Conservation (phyloP, 2,797 vertebrate genomes). For the Anolis apletophallus region DNA sequence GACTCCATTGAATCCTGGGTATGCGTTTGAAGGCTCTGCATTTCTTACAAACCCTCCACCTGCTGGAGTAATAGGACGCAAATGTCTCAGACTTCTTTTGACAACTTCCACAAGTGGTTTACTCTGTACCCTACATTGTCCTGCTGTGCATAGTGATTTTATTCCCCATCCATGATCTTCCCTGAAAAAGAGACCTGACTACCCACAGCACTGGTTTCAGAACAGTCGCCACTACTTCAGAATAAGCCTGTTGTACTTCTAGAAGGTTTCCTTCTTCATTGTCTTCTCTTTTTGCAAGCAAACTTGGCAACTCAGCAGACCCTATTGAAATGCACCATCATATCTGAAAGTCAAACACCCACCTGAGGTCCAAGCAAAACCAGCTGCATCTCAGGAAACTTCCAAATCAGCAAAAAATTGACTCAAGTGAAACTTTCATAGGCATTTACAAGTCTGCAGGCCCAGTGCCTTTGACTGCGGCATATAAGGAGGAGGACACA, state of each 20-base stretch:
- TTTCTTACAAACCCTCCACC: not conserved
- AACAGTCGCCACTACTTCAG: not conserved
- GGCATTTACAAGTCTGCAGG: not conserved
- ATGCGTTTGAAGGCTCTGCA: not conserved
- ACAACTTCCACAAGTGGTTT: fast-evolving
- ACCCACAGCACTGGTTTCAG: not conserved
- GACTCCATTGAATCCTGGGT: constrained; percentile 40
- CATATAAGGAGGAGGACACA: not conserved
- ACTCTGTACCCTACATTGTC: not conserved
- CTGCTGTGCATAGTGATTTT: not conserved
- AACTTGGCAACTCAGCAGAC: not conserved
- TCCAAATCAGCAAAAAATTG: not conserved
- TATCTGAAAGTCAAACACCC: not conserved
- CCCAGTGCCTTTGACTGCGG: not conserved
- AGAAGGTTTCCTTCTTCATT: not conserved
- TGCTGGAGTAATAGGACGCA: not conserved
- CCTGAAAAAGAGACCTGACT: not conserved
- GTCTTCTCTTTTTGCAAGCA: not conserved
- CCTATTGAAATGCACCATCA: not conserved
- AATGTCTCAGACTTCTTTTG: not conserved
- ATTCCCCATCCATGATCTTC: not conserved
- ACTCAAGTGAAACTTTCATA: constrained; percentile 5
- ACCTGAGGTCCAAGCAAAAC: not conserved
- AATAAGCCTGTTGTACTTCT: not conserved
- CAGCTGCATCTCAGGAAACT: not conserved